phyloP scores from a whole-genome alignment of 2,888 invertebrate genomes.

The Drepanosiphum platanoidis region DNA sequence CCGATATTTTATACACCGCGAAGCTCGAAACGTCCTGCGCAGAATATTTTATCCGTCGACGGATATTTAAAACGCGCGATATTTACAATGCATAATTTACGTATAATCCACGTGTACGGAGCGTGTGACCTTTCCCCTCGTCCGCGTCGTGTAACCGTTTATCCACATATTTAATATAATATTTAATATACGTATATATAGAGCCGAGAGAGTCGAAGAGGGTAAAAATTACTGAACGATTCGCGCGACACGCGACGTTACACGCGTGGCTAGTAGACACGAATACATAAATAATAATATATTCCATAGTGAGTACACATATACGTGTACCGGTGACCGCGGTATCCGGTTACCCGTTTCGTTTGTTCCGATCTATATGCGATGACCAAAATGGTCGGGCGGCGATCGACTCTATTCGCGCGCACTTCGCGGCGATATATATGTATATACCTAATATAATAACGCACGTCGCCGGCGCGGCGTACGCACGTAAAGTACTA shows the following conservation, averaged over 20 bases:
- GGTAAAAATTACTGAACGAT: background rate
- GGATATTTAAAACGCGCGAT: background rate
- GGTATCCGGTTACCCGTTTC: constrained; percentile 25
- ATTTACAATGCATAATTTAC: background rate
- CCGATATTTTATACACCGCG: too few relatives aligned
- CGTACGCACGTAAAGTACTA: too few relatives aligned
- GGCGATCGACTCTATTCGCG: background rate
- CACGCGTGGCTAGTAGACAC: background rate
- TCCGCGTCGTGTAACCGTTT: background rate
- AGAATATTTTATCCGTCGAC: too few relatives aligned
- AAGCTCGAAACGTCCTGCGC: background rate
- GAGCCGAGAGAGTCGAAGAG: background rate
- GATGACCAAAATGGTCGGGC: background rate
- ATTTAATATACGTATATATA: background rate
- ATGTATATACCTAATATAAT: too few relatives aligned
- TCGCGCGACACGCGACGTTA: background rate
- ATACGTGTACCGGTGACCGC: background rate
- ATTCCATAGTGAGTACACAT: background rate
- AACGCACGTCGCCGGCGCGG: too few relatives aligned
- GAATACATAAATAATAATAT: too few relatives aligned
- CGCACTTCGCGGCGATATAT: too few relatives aligned
- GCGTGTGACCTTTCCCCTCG: background rate
- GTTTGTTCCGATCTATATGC: background rate
- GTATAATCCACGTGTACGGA: too few relatives aligned
- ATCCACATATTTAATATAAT: background rate